Conservation (phyloP, 1,140 invertebrate genomes). For the Diorhabda carinulata region DNA sequence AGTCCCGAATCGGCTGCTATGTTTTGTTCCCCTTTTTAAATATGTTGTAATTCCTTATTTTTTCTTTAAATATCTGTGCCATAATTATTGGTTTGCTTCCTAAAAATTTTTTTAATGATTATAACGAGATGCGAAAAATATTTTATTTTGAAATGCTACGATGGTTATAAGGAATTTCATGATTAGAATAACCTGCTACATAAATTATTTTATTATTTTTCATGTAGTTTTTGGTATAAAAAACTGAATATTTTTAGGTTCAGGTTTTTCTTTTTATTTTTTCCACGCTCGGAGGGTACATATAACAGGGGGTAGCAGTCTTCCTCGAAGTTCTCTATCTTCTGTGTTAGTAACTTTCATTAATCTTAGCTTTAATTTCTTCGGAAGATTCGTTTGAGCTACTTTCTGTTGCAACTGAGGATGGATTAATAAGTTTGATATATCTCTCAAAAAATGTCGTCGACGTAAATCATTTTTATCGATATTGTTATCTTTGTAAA, state of each 20-base stretch:
- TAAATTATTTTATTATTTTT: no score
- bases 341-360: neutral
- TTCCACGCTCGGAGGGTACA: no score
- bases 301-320: no score
- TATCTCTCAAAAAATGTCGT: neutral
- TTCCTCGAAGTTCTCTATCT: neutral
- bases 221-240: no score
- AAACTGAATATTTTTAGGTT: no score
- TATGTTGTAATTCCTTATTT: neutral
- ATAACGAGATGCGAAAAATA: no score
- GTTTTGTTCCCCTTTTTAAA: neutral
- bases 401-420: conserved; percentile 41
- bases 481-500: neutral
- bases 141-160: no score
- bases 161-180: no score
- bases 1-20: neutral
- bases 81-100: neutral
- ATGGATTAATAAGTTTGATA: neutral
- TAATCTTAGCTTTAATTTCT: neutral
- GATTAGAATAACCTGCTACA: no score
- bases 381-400: conserved; percentile 28
- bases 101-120: no score
- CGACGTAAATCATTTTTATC: neutral
- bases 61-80: neutral
- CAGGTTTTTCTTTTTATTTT: no score